A percentile compares a stretch with the other conserved stretches of the same genome.
Evolutionary conservation across 2,113 vertebrate species (phyloP).

Genomic region (Coturnix japonica): DNA sequence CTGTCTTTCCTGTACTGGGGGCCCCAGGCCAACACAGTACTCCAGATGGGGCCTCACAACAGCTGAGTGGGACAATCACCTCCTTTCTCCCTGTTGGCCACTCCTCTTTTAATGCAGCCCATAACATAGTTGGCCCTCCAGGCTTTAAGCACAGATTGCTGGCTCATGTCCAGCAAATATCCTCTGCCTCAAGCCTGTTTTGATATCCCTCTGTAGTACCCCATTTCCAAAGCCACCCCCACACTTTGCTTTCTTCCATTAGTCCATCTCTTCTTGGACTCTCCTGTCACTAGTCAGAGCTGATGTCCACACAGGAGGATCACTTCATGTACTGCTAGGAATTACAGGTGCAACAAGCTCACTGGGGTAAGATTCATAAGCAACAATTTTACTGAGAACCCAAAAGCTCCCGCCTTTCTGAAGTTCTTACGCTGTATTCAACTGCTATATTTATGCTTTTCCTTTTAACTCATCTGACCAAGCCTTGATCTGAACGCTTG

Average conservation of each 20-base stretch:
- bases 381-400: background rate
- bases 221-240: background rate
- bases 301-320: background rate
- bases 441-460: background rate
- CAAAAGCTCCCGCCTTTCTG: background rate
- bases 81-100: too few relatives aligned
- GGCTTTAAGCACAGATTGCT: too few relatives aligned
- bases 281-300: background rate
- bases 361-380: background rate
- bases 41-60: too few relatives aligned
- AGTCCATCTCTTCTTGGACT: background rate
- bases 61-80: too few relatives aligned
- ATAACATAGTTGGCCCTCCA: too few relatives aligned
- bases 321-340: background rate
- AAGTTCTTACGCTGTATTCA: rapidly evolving
- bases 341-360: background rate
- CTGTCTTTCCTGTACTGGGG: too few relatives aligned
- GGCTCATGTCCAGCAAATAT: too few relatives aligned
- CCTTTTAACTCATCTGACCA: background rate
- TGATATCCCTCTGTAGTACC: background rate
- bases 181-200: background rate
- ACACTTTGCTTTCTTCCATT: background rate
- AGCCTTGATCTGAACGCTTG: background rate
- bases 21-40: too few relatives aligned
- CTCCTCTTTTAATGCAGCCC: too few relatives aligned